Evolutionary conservation across 2,888 invertebrate species (phyloP).

Genomic region (Graphium colonna): DNA sequence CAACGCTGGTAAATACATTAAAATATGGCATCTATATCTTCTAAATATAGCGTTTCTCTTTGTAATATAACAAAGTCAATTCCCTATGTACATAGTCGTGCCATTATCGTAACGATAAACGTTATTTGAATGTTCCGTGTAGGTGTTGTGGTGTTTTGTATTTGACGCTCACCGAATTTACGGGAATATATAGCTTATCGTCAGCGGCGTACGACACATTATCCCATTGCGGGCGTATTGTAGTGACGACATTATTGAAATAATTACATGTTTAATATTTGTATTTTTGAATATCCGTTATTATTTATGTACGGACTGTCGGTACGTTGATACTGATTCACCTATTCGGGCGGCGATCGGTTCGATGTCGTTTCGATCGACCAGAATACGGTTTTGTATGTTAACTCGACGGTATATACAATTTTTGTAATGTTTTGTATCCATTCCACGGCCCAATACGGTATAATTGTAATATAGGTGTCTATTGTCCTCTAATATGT

Average conservation of each 20-base stretch:
- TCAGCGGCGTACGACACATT: not conserved
- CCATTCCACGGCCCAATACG: conserved; percentile 67
- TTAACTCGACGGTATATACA: conserved; percentile 41
- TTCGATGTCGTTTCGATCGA: conserved; percentile 20
- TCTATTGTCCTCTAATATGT: conserved; percentile 66
- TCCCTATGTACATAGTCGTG: conserved; percentile 75
- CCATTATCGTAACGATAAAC: conserved; percentile 61
- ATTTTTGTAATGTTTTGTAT: conserved; percentile 75
- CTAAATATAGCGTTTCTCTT: conserved; percentile 42
- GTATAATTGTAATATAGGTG: conserved; percentile 67
- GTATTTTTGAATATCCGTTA: conserved; percentile 53
- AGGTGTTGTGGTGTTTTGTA: conserved; percentile 52
- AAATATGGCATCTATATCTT: conserved; percentile 34
- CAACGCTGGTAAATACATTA: conserved; percentile 28
- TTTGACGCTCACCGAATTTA: conserved; percentile 45
- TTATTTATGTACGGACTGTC: conserved; percentile 48
- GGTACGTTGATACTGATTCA: conserved; percentile 27
- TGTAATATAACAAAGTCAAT: conserved; percentile 69
- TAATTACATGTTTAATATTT: conserved; percentile 47
- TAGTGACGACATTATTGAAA: conserved; percentile 7
- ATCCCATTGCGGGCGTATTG: not conserved
- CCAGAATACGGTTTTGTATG: conserved; percentile 32
- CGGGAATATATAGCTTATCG: conserved; percentile 11
- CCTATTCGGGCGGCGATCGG: not conserved
- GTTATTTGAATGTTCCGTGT: conserved; percentile 46